A percentile compares a stretch with the other conserved stretches of the same genome.
These are phyloP conservation scores for Lordiphosa andalusiaca DNA, from an alignment of 2,888 invertebrate species.

Conservation along the genomic window DNA sequence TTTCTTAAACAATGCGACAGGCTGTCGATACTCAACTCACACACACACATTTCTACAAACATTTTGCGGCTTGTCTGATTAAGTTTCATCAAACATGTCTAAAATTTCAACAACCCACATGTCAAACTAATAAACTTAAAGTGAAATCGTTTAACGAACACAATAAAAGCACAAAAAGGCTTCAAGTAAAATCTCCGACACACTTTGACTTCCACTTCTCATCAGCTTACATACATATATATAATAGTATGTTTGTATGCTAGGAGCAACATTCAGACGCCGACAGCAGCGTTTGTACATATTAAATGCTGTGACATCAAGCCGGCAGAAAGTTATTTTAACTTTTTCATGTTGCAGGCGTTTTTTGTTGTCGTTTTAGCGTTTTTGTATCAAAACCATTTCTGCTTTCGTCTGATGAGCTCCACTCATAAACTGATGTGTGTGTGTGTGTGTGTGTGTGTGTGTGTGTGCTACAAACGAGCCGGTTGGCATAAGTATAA, in stretches of 20 bases:
- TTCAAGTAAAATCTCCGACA: constrained; percentile 26
- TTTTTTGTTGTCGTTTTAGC: constrained; percentile 1
- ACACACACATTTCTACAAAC: constrained; percentile 6
- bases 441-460: constrained; percentile 2
- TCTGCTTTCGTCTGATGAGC: constrained; percentile 37
- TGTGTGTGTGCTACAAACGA: constrained; percentile 24
- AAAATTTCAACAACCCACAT: constrained; percentile 57
- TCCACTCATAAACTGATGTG: constrained; percentile 33
- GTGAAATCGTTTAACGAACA: constrained; percentile 41
- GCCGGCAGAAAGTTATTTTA: constrained; percentile 37
- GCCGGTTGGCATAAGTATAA: constrained; percentile 42
- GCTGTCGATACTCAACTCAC: not conserved
- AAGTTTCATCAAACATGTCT: constrained; percentile 61
- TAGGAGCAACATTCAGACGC: not conserved
- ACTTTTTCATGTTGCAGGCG: constrained; percentile 26
- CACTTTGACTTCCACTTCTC: not conserved
- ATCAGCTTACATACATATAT: constrained; percentile 16
- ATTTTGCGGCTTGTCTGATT: constrained; percentile 42
- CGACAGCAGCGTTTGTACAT: constrained; percentile 27
- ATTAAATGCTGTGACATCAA: constrained; percentile 42
- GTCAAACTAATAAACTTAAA: constrained; percentile 57
- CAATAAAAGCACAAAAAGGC: constrained; percentile 24
- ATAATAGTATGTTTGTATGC: too few species aligned
- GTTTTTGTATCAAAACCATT: constrained; percentile 23
- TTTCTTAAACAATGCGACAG: not conserved